These are phyloP conservation scores for Actinostola sp. DNA, from an alignment of 92 coral and sea anemone genomes.

Conservation along the genomic window DNA sequence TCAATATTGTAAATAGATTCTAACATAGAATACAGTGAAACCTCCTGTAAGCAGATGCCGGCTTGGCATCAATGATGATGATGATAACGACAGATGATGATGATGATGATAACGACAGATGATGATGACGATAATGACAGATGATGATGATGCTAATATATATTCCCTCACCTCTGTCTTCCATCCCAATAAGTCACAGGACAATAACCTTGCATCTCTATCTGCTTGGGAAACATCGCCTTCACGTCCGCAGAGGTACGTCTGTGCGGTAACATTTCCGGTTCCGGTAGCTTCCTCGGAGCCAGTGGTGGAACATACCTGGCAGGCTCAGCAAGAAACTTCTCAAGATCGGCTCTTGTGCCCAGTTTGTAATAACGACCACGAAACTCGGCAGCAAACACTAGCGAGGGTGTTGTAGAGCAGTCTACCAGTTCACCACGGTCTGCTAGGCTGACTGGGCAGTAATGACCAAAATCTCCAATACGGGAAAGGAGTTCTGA, in stretches of 20 bases:
- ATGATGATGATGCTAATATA: background rate
- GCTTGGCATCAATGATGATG: no score
- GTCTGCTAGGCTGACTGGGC: constrained; percentile 97
- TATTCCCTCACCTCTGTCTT: constrained; percentile 72
- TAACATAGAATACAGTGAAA: no score
- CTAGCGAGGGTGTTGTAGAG: constrained; percentile 77
- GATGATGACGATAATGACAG: background rate
- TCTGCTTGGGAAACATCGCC: constrained; percentile 85
- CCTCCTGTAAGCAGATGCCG: no score
- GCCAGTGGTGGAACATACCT: constrained; percentile 95
- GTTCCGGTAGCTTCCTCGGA: constrained; percentile 81
- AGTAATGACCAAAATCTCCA: constrained; percentile 93
- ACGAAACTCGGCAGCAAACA: constrained; percentile 94
- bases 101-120: no score
- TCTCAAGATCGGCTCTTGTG: constrained; percentile 76
- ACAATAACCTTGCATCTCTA: constrained; percentile 94
- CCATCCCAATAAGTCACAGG: constrained; percentile 97
- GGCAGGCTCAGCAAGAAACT: constrained; percentile 82
- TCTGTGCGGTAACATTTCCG: constrained; percentile 78
- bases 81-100: no score
- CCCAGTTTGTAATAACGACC: constrained; percentile 97
- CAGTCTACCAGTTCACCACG: constrained; percentile 94
- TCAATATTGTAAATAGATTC: no score
- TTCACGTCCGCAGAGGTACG: constrained; percentile 87
- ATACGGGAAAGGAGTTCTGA: constrained; percentile 78